A percentile compares a stretch with the other conserved stretches of the same genome.
Conservation (phyloP, 2,888 invertebrate genomes). For the Drosophila birchii region DNA sequence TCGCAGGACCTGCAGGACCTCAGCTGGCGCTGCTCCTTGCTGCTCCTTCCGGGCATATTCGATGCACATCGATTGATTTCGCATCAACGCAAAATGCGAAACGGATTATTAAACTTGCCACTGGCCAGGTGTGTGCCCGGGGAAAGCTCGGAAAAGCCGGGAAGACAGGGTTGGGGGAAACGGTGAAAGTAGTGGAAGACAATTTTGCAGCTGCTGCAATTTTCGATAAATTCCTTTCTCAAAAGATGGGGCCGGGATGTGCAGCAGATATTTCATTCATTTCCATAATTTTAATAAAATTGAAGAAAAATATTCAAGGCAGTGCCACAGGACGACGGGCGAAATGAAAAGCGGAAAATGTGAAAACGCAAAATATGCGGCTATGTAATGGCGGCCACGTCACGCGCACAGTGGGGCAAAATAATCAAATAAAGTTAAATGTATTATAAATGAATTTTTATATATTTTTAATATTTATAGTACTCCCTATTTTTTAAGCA, state of each 20-base stretch:
- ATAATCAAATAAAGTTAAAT: too few species aligned
- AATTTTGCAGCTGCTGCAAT: slow-evolving; percentile 69
- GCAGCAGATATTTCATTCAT: slow-evolving; percentile 74
- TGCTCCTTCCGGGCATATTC: slow-evolving; percentile 55
- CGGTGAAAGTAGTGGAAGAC: slow-evolving; percentile 37
- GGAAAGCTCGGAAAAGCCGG: neutral
- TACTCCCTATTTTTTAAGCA: neutral
- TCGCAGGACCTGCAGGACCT: slow-evolving; percentile 10
- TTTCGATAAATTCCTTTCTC: slow-evolving; percentile 72
- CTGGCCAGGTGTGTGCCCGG: slow-evolving; percentile 46
- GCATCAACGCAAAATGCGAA: slow-evolving; percentile 69
- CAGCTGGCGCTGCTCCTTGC: slow-evolving; percentile 9
- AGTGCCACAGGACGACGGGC: slow-evolving; percentile 45
- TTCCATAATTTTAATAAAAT: slow-evolving; percentile 82
- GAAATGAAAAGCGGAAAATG: slow-evolving; percentile 55
- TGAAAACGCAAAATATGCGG: slow-evolving; percentile 62
- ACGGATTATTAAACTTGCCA: slow-evolving; percentile 72
- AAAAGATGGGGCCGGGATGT: slow-evolving; percentile 53
- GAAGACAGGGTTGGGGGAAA: neutral
- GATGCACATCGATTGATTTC: slow-evolving; percentile 73
- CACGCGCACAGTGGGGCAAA: slow-evolving; percentile 19
- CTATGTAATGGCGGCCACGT: slow-evolving; percentile 59
- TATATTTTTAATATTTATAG: too few species aligned
- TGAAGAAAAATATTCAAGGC: slow-evolving; percentile 78
- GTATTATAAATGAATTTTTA: neutral